Base-by-base conservation (phyloP, 2,888 invertebrate species). In the Drosophila longiperda region DNA sequence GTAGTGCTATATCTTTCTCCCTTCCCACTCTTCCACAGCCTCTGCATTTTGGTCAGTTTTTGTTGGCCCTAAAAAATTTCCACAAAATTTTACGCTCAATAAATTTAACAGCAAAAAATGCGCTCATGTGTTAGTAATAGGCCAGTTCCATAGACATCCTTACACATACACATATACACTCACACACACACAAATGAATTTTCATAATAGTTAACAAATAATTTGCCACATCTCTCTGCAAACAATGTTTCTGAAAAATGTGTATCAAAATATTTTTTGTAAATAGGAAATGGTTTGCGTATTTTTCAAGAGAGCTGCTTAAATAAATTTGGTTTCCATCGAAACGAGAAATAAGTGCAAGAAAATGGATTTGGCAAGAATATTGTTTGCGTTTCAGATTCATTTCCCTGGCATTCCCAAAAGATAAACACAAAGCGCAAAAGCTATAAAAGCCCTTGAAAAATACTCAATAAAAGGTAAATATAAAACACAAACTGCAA, bases 11-110 rank as follows among this genome's bases (percentile, higher is more conserved):
- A 36, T 23, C 9, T 23, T 32, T 52, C 36, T 12, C 38, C 17
- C 33, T 33, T 12, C 33, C 38, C 26, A 26, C 11, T 20, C 36
- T 55, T n/a, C 40, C 12, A 15, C 29, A 38, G 36, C n/a, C 38
- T n/a, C 23, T 58, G 57, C 50, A 65, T 29, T 40, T 49, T 23
- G 36, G 59, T 40, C 65, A 58, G 40, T 69, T 63, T 55, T 48
- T 73, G 57, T 67, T 65, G 45, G 57, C 42, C 32, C 53, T 67
- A 50, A 57, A 17, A 60, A 48, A 85, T 73, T 71, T 73, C 55
- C 65, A 83, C 81, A 87, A 81, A 76, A 87, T 87, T 89, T 87
- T 86, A 85, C 90, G 87, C 90, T 83, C 87, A 89, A 87, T 89
- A 89, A 87, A 89, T 79, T 89, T 73, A 73, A 64, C 65, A 80